Percentiles rank a stretch among this genome's conserved stretches.
phyloP scores from a whole-genome alignment of 2,797 vertebrate genomes.

The Lagodon rhomboides region DNA sequence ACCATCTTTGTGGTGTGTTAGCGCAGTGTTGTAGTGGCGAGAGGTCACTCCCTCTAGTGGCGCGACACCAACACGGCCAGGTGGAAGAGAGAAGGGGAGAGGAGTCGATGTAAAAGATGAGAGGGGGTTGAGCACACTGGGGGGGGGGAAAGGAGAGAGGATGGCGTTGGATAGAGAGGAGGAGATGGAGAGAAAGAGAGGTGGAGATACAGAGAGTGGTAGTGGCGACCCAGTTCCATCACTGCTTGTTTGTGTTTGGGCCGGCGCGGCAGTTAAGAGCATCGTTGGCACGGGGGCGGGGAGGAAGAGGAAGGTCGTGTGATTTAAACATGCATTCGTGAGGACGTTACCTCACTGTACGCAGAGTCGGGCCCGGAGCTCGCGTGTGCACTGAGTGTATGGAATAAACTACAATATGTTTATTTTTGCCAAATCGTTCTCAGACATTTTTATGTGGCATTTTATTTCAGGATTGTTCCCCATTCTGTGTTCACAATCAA shows the following conservation, averaged over 20 bases:
- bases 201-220: slow-evolving; percentile 52
- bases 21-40: slow-evolving; percentile 37
- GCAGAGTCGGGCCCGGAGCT: slow-evolving; percentile 11
- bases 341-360: slow-evolving; percentile 38
- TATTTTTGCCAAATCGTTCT: background rate
- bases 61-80: slow-evolving; percentile 33
- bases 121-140: background rate
- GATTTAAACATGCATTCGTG: slow-evolving; percentile 59
- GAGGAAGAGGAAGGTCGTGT: slow-evolving; percentile 39
- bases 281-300: slow-evolving; percentile 72
- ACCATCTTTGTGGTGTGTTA: slow-evolving; percentile 69
- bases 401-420: background rate
- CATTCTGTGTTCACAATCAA: background rate
- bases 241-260: slow-evolving; percentile 86
- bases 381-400: background rate
- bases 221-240: slow-evolving; percentile 89
- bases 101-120: slow-evolving; percentile 14
- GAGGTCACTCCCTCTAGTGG: slow-evolving; percentile 78
- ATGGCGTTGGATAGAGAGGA: slow-evolving; percentile 31
- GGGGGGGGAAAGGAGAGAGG: slow-evolving; percentile 15
- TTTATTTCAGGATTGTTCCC: background rate
- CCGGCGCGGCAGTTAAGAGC: slow-evolving; percentile 80
- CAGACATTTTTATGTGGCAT: background rate
- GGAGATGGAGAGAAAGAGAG: slow-evolving; percentile 50
- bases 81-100: background rate